Evolutionary conservation across 2,888 invertebrate species (phyloP), one percentile per base, ranked within the genome.

Genomic region (Drosophila fungiperda): DNA sequence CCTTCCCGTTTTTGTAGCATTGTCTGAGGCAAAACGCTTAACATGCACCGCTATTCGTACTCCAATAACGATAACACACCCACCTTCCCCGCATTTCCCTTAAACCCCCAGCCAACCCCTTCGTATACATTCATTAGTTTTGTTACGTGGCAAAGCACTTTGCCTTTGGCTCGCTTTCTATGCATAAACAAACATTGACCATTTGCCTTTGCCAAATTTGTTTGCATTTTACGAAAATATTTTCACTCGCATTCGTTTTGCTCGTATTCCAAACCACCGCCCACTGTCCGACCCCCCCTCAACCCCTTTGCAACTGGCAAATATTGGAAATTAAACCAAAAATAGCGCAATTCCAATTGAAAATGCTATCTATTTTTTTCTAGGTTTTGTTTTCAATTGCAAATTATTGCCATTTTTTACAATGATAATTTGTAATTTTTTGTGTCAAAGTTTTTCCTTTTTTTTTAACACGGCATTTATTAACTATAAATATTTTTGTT

Each of bases 141-240:
- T 68, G 67, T 59, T 62, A 32, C 61, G 49, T 67, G 49, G 64
- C 65, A 65, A 71, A 68, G 72, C 58, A 72, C 68, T 65, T 68
- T 67, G 59, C 60, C 33, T 49, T 67, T 66, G 67, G 48, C 40
- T 61, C 45, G 71, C 59, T 65, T 78, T 62, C 76, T 54, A 64
- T 69, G 65, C 66, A 82, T 82, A 82, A 83, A 82, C 87, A 89
- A 91, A 91, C 91, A 91, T 91, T 91, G 90, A 90, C 87, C 90
- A 90, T 91, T 91, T 89, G 87, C 87, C 83, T 91, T 88, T 80
- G 63, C 87, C 91, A 91, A 45, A 91, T 90, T 89, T 91, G 91
- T 91, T 91, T 87, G 89, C 80, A 81, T 87, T 91, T 85, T 78
- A 63, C 72, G 72, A 81, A 90, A 90, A 91, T 90, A 90, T 91